Evolutionary conservation across 2,797 vertebrate species (phyloP), one percentile per base, ranked within the genome.

Genomic region (Acipenser transmontanus): DNA sequence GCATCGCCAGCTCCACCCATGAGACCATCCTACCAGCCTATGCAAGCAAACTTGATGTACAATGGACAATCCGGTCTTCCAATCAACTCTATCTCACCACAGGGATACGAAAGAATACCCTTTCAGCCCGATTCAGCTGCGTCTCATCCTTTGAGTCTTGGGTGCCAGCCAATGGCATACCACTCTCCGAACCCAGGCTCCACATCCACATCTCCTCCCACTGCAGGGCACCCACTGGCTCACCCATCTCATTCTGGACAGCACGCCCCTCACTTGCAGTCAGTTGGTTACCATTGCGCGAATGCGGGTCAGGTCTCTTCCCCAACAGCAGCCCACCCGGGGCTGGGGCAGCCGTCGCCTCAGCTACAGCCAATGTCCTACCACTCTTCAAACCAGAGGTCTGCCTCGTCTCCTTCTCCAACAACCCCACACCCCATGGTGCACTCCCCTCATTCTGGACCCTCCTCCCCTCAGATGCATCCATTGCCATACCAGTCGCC

Each of bases 381-480:
- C 80, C 90, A 93, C 77, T 85, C 94, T 50, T 81, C 89, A 51
- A 84, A 92, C 74, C 91, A 94, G 73, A 87, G 91, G 6, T 89
- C 95, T 0, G 75, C 92, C 69, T 91, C 94, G 11, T 91, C 93
- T 69, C 88, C 92, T n/a, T 93, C 96, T 50, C 86, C 92, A 0
- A 89, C 91, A 74, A 83, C 86, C 11, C 86, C 88, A 60, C 81
- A 85, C 73, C 80, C 88, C 56, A 84, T 97, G 90, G 82, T 93
- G 76, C 87, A 87, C 68, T 94, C 93, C 17, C 91, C 95, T 0
- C 90, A 94, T 66, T 97, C 95, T 0, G 94, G 93, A 73, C 94
- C 96, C 61, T 91, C 95, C 12, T 98, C 96, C 62, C 92, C 96
- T 72, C 95, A 97, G 80, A 84, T 97, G 8, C 95, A 96, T 20